These are phyloP conservation scores for Amphipoea oculea DNA, from an alignment of 2,888 invertebrate species.

Conservation along the genomic window DNA sequence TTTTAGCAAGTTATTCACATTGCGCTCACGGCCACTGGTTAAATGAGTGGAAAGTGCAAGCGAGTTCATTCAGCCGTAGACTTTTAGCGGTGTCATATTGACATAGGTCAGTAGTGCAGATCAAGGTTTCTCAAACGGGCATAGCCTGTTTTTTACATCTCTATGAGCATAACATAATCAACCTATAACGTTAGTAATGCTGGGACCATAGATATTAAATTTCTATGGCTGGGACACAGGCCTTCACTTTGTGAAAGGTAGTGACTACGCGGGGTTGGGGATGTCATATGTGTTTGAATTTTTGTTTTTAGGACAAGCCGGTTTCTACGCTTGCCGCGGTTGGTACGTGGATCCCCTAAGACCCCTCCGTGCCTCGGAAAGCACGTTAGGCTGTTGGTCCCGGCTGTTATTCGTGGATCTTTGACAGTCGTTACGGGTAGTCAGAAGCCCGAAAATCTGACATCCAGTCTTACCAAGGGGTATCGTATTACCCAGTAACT, in stretches of 20 bases:
- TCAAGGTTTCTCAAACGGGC: neutral
- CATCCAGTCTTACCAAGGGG: too few species aligned
- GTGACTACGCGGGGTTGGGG: neutral
- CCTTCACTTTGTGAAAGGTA: neutral
- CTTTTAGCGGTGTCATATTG: slow-evolving; percentile 2
- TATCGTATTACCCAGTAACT: too few species aligned
- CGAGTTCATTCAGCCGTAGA: neutral
- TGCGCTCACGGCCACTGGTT: slow-evolving; percentile 18
- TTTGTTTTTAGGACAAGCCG: neutral
- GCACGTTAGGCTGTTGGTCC: too few species aligned
- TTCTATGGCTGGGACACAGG: neutral
- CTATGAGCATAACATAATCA: neutral
- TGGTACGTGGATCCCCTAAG: too few species aligned
- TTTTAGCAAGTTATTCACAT: slow-evolving; percentile 24
- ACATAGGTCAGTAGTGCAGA: neutral
- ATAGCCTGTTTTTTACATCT: neutral
- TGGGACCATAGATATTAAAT: neutral
- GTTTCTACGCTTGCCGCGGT: neutral
- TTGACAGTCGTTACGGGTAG: too few species aligned
- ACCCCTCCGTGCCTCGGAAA: too few species aligned
- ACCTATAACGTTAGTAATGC: neutral
- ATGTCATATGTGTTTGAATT: neutral
- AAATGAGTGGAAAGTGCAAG: neutral
- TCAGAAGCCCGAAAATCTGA: too few species aligned
- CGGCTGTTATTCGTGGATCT: too few species aligned